These are phyloP conservation scores for Globodera ellingtonae DNA, from an alignment of 1,140 invertebrate genomes.

Conservation along the genomic window DNA sequence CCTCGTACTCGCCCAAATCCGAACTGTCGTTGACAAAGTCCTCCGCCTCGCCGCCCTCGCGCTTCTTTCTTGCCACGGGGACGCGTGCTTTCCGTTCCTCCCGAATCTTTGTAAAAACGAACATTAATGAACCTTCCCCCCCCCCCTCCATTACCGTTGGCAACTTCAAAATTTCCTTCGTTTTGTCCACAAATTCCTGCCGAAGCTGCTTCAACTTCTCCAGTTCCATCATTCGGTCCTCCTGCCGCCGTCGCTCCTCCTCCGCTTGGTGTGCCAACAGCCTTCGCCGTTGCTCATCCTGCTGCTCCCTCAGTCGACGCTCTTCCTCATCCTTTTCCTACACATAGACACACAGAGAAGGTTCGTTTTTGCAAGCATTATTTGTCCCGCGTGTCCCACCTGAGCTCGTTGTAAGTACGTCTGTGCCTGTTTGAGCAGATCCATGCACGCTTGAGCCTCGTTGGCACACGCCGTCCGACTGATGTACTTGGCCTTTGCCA, in stretches of 20 bases:
- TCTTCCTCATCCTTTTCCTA: slow-evolving; percentile 44
- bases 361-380: not conserved
- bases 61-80: slow-evolving; percentile 19
- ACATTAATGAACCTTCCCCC: not conserved
- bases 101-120: slow-evolving; percentile 1
- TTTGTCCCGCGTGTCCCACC: not conserved
- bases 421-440: slow-evolving; percentile 47
- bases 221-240: slow-evolving; percentile 32
- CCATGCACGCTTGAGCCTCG: slow-evolving; percentile 40
- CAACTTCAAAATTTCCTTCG: slow-evolving; percentile 38
- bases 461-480: slow-evolving; percentile 44
- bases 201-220: slow-evolving; percentile 36
- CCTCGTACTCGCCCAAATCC: slow-evolving; percentile 39
- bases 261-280: slow-evolving; percentile 23
- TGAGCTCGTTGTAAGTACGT: slow-evolving; percentile 43
- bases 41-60: slow-evolving; percentile 32
- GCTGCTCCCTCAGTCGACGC: slow-evolving; percentile 36
- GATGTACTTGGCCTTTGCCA: slow-evolving; percentile 39
- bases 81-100: slow-evolving; percentile 37
- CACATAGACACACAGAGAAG: slow-evolving; percentile 6
- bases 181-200: slow-evolving; percentile 42
- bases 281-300: slow-evolving; percentile 34
- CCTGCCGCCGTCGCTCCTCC: slow-evolving; percentile 32
- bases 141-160: not conserved
- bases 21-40: slow-evolving; percentile 48